These are phyloP conservation scores for Ceratoteleas bidentatus DNA, from an alignment of 1,140 invertebrate genomes.

Conservation along the genomic window DNA sequence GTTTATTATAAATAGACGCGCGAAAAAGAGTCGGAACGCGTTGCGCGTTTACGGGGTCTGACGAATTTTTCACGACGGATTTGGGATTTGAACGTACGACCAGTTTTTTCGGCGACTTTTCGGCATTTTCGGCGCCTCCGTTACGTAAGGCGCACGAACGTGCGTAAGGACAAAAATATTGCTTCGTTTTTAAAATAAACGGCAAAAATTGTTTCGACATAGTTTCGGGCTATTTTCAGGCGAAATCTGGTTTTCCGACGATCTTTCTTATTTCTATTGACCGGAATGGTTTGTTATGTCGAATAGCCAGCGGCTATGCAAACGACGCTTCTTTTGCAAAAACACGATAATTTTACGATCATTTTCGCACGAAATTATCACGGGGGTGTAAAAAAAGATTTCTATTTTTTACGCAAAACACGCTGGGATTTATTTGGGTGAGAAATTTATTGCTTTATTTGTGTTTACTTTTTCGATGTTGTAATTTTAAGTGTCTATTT, in stretches of 20 bases:
- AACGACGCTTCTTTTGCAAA: neutral
- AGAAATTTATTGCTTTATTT: neutral
- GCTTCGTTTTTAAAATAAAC: slow-evolving; percentile 37
- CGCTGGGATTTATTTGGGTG: neutral
- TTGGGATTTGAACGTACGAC: neutral
- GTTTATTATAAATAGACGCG: slow-evolving; percentile 65
- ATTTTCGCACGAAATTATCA: no score
- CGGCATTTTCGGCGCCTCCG: neutral
- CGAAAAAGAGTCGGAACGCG: slow-evolving; percentile 58
- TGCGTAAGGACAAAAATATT: slow-evolving; percentile 12
- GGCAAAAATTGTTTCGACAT: slow-evolving; percentile 40
- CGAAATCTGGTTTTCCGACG: slow-evolving; percentile 39
- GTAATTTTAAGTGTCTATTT: neutral
- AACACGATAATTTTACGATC: no score
- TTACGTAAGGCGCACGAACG: slow-evolving; percentile 18
- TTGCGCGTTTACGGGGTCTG: slow-evolving; percentile 28
- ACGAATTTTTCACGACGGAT: slow-evolving; percentile 9
- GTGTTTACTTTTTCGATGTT: neutral
- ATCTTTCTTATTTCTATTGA: slow-evolving; percentile 31
- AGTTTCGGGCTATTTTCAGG: slow-evolving; percentile 49
- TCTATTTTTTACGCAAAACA: neutral
- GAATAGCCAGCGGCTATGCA: no score
- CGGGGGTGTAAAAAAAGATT: neutral
- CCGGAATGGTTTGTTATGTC: no score
- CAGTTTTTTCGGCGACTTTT: neutral